Base-by-base conservation (phyloP, 1,140 invertebrate species). In the Zelostemma sp. region DNA sequence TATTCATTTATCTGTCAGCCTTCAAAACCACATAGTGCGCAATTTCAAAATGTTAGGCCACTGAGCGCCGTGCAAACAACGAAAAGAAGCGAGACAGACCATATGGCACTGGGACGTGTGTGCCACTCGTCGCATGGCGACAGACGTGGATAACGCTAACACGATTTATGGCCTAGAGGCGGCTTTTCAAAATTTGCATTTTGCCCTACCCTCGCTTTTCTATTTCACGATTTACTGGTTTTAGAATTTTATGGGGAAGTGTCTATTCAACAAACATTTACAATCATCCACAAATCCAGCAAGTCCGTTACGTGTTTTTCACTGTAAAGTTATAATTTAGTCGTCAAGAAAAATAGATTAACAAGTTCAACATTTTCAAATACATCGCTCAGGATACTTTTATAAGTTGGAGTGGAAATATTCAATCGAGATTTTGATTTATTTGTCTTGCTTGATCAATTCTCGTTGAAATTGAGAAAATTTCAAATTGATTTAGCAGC, bases 171-270 rank as follows among this genome's bases (percentile, higher is more conserved):
- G 60, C 19, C 54, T 58, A 62, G 56, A 59, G 68, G 72, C 75
- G 75, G 67, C 72, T 76, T 74, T 74, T 68, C 76, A 57, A 73
- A 77, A 78, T 80, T 80, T 80, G 62, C 74, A 77, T 73, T 60
- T 35, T 41, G 57, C 50, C 19, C 61, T 28, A 28, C 25, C 25
- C 25, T 67, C 28, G 51, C 53, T 64, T 68, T 62, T 59, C 68
- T 56, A 54, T 50, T 58, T 59, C 46, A 38, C 55, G 41, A 31
- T 47, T 47, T 21, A 57, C 50, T 47, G 28, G 45, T 15, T 11
- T 38, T 47, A 48, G 35, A 25, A 48, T 28, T 11, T 25, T 17
- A 31, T 33, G 9, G 38, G 31, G 16, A 46, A 56, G 33, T 35
- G 33, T 35, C 25, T 28, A 28, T 28, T 28, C 25, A n/a, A n/a